Evolutionary conservation across 2,888 invertebrate genomes (phyloP), one percentile per base, ranked within the genome.

Genomic region (Unio delphinus): DNA sequence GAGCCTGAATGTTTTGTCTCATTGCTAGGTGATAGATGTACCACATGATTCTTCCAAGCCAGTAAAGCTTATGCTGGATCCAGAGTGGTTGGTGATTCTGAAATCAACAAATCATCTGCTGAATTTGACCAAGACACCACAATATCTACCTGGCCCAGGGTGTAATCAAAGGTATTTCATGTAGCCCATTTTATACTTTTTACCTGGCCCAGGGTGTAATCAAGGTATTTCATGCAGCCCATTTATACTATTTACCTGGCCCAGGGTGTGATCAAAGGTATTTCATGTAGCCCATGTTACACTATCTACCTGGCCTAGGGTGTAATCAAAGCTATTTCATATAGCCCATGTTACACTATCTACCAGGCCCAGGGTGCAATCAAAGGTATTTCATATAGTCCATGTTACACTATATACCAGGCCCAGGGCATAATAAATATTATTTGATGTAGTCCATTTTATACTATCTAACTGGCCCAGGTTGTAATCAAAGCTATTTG

Each of bases 61-160:
- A 30, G 62, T 85, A 70, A 83, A 83, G 66, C 77, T 90, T 18
- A 79, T 86, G 67, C 80, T 89, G 26, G 99, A 99, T 91, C 91
- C 94, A n/a, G 97, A 98, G 90, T 99, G 99, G 99, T 91, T 99
- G 73, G 93, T 95, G 17, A 93, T 99, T 86, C 91, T 99, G 62
- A 93, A 93, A 86, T 92, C 93, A 76, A 99, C 99, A 1, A 96
- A 99, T 91, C 95, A 97, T 91, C 92, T 98, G 63, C 90, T 96
- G 61, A 94, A 93, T 86, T 93, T 95, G 0, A 94, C 94, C 85
- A 93, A 91, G 84, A 89, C 92, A 17, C 92, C 92, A 62, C 92
- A 93, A 81, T 96, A 95, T 87, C 93, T 98, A 94, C 98, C 98
- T 1, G 95, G 95, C 15, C 93, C 94, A 57, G 93, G 94, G 57